phyloP scores from a whole-genome alignment of 2,797 vertebrate species.

The Echiichthys vipera region DNA sequence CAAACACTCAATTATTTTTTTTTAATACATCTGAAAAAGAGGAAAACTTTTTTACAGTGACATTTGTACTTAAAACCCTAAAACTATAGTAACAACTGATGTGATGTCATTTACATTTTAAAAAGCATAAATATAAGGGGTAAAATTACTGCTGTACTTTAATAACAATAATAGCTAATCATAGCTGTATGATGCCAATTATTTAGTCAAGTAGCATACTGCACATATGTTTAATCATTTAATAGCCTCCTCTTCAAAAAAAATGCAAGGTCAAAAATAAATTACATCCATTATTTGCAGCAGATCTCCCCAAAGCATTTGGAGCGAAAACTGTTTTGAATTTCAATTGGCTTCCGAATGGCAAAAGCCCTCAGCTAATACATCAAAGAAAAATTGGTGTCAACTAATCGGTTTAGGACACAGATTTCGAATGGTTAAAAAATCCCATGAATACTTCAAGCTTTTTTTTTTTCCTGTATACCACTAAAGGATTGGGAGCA shows the following conservation, averaged over 20 bases:
- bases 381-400: constrained; percentile 90
- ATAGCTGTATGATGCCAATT: constrained; percentile 50
- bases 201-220: constrained; percentile 67
- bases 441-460: constrained; percentile 83
- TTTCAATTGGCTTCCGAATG: constrained; percentile 89
- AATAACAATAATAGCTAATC: constrained; percentile 45
- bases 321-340: constrained; percentile 87
- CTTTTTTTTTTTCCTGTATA: constrained; percentile 61
- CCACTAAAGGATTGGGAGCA: constrained; percentile 63
- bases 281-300: constrained; percentile 88
- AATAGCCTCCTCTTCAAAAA: constrained; percentile 64
- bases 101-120: not conserved
- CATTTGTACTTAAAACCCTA: not conserved
- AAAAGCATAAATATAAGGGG: constrained; percentile 2
- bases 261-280: constrained; percentile 89
- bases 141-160: constrained; percentile 16
- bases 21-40: constrained; percentile 30
- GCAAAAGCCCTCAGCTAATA: constrained; percentile 89
- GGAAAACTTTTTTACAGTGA: constrained; percentile 8
- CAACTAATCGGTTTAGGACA: constrained; percentile 90
- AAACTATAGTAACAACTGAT: not conserved
- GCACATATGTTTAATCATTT: constrained; percentile 85
- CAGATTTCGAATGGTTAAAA: constrained; percentile 85
- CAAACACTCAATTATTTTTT: constrained; percentile 36
- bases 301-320: constrained; percentile 87